Evolutionary conservation across 2,113 vertebrate genomes (phyloP), one percentile per base, ranked within the genome.

Genomic region (Chauna torquata): DNA sequence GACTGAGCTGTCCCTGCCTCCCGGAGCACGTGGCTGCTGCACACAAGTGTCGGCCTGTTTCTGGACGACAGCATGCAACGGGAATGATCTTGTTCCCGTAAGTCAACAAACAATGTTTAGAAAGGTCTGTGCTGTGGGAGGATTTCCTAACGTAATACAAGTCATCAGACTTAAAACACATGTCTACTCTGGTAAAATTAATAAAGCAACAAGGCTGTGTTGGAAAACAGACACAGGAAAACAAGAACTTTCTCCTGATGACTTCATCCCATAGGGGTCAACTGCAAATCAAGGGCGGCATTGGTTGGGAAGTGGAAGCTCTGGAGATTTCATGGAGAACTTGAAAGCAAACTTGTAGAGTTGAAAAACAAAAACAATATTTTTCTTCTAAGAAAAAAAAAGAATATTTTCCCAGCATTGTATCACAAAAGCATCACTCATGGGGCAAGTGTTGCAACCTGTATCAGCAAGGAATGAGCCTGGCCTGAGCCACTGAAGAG

Each of bases 201-300:
- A 91, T 88, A 90, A 80, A 80, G 54, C 76, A 62, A 72, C 23
- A 47, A 87, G 62, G 23, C 86, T 77, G 70, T 3, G 30, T 22
- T 82, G 58, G 44, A 91, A 94, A 91, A 95, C 92, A 94, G 82
- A 91, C 58, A 87, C 38, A 88, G 74, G 68, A 94, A 95, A 94
- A 88, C 84, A 95, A 92, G 87, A 95, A 77, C 89, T 94, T 96
- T 95, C 89, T 95, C 86, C 64, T 80, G 86, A 88, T 95, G 84
- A 96, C 82, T 96, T 97, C 96, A 96, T 92, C 78, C 66, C 82
- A 40, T 58, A 76, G 38, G 40, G 49, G 27, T 92, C 83, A 90
- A 69, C 32, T 77, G 50, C 52, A 90, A 90, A 94, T 64, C 83
- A 80, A 80, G 49, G 20, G 20, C 75, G 50, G 36, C 16, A 12